Evolutionary conservation across 2,888 invertebrate species (phyloP).

Genomic region (Cephus nigrinus): DNA sequence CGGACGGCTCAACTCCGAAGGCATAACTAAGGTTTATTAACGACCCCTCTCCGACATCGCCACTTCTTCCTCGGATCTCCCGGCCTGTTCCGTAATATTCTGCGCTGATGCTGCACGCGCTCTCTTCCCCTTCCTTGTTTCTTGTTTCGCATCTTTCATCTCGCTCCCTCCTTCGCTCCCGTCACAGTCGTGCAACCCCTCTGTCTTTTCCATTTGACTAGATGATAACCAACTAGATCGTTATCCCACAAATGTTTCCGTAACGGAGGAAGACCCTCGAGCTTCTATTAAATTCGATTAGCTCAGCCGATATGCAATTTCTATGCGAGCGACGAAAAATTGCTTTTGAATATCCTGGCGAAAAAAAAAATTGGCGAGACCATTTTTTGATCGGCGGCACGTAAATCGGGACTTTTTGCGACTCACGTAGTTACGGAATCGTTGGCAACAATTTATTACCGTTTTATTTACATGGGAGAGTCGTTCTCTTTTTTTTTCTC

Average conservation of each 20-base stretch:
- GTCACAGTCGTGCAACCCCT: constrained; percentile 1
- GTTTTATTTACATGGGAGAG: no score
- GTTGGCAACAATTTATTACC: no score
- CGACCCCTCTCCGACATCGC: constrained; percentile 29
- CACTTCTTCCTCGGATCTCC: constrained; percentile 13
- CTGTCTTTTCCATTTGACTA: constrained; percentile 14
- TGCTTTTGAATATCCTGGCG: no score
- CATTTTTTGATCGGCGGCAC: no score
- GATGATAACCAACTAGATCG: constrained; percentile 32
- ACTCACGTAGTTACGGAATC: no score
- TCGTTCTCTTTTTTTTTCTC: no score
- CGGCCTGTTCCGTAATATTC: constrained; percentile 21
- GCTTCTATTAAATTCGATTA: constrained; percentile 31
- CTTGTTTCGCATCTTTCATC: background rate
- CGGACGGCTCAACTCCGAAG: constrained; percentile 42
- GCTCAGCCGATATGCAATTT: constrained; percentile 34
- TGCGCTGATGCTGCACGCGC: constrained; percentile 8
- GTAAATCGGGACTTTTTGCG: no score
- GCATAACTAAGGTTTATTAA: constrained; percentile 55
- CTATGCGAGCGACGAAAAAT: constrained; percentile 37
- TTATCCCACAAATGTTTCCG: constrained; percentile 23
- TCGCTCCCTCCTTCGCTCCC: background rate
- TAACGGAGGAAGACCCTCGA: background rate
- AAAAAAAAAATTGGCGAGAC: no score
- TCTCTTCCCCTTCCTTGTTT: background rate